Percentiles rank a stretch among this genome's conserved stretches.
These are phyloP conservation scores for Argentina silus DNA, from an alignment of 2,797 vertebrate genomes.

Conservation along the genomic window DNA sequence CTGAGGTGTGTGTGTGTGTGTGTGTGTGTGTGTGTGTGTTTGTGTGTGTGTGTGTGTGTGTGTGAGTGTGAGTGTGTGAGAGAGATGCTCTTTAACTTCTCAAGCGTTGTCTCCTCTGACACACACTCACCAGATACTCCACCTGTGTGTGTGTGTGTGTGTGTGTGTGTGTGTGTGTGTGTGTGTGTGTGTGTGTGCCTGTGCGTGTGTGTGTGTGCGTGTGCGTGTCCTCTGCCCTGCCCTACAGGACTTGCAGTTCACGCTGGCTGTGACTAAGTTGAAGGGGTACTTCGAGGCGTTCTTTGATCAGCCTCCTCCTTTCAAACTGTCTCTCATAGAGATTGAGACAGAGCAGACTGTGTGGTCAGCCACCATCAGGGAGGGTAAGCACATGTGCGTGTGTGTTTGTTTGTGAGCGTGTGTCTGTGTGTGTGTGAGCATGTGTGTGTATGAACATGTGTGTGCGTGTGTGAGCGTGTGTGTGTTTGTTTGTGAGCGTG, in stretches of 20 bases:
- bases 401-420: background rate
- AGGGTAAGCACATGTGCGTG: conserved; percentile 67
- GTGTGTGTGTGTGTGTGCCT: background rate
- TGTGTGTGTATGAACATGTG: background rate
- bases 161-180: background rate
- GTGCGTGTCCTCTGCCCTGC: conserved; percentile 14
- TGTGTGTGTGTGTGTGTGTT: fast-evolving
- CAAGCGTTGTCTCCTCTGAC: too few species aligned
- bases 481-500: background rate
- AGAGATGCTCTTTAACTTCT: too few species aligned
- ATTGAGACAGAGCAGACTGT: conserved; percentile 76
- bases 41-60: conserved; percentile 7
- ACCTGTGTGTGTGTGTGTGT: fast-evolving
- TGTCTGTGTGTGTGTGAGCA: background rate
- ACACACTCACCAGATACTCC: too few species aligned
- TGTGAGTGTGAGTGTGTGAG: background rate
- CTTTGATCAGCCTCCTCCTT: conserved; percentile 83
- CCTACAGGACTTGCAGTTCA: conserved; percentile 83
- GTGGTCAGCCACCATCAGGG: conserved; percentile 84
- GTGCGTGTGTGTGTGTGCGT: fast-evolving
- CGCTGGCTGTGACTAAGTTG: conserved; percentile 79
- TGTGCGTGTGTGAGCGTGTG: background rate
- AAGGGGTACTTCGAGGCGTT: conserved; percentile 89
- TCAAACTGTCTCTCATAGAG: conserved; percentile 82
- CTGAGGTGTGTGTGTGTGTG: conserved; percentile 70